Percentiles rank a stretch among this genome's conserved stretches.
Conservation (phyloP, 2,113 vertebrate species). For the Syrrhaptes paradoxus region DNA sequence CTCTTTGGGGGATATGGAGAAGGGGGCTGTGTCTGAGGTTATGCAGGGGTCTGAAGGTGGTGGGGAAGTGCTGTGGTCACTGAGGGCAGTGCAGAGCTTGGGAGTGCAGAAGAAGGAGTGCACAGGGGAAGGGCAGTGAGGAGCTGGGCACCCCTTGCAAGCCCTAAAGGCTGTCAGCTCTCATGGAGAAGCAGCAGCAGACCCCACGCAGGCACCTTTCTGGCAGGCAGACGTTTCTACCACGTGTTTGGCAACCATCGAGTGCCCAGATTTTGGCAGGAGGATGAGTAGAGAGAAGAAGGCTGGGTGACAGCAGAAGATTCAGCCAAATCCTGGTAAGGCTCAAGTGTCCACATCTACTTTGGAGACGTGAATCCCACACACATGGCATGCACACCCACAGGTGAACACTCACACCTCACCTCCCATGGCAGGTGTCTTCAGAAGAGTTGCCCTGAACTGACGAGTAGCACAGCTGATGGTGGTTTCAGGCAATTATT, state of each 20-base stretch:
- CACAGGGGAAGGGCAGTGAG: fast-evolving
- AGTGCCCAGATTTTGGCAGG: background rate
- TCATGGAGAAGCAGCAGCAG: background rate
- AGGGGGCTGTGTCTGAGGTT: background rate
- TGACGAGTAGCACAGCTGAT: background rate
- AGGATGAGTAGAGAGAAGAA: background rate
- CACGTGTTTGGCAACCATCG: background rate
- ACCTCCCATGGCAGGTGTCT: background rate
- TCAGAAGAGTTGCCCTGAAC: background rate
- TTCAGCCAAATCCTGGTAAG: background rate
- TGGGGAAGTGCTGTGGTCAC: background rate
- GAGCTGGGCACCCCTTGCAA: background rate
- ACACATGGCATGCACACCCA: too few relatives aligned
- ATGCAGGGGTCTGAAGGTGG: background rate
- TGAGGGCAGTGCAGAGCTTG: background rate
- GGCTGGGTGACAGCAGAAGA: background rate
- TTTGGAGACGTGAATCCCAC: background rate
- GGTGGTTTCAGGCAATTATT: background rate
- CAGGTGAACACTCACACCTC: background rate
- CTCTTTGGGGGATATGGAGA: background rate
- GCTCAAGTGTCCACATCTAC: background rate
- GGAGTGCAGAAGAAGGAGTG: background rate
- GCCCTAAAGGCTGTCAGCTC: background rate
- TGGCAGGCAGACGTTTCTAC: background rate
- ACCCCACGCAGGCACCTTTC: background rate